These are phyloP conservation scores for Bovichtus variegatus DNA, from an alignment of 2,797 vertebrate genomes.

Conservation along the genomic window DNA sequence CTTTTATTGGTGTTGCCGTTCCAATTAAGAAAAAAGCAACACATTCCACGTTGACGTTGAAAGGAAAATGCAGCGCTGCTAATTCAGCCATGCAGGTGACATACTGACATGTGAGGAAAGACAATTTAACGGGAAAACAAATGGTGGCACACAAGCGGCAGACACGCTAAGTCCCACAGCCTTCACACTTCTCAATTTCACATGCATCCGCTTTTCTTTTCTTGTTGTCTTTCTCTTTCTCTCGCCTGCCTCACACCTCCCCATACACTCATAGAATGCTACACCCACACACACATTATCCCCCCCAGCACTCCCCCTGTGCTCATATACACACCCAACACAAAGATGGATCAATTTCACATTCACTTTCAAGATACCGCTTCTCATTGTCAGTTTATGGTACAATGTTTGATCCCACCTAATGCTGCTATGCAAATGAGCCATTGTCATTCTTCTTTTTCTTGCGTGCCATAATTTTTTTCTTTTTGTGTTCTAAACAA, in stretches of 20 bases:
- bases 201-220: conserved; percentile 5
- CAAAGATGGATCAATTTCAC: conserved; percentile 75
- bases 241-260: conserved; percentile 33
- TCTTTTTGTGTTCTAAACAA: conserved; percentile 49
- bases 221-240: conserved; percentile 13
- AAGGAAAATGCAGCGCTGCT: background rate
- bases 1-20: conserved; percentile 15
- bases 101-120: conserved; percentile 14
- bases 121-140: conserved; percentile 17
- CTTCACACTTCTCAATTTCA: conserved; percentile 8
- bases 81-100: conserved; percentile 9
- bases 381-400: conserved; percentile 66
- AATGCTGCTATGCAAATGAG: conserved; percentile 64
- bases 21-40: conserved; percentile 30
- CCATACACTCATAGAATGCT: conserved; percentile 26
- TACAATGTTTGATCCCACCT: conserved; percentile 63
- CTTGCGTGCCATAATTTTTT: conserved; percentile 17
- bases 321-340: conserved; percentile 56
- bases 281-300: conserved; percentile 47
- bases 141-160: background rate
- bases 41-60: conserved; percentile 2
- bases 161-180: conserved; percentile 3
- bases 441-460: conserved; percentile 24
- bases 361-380: conserved; percentile 68
- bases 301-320: conserved; percentile 35